Evolutionary conservation across 2,113 vertebrate species (phyloP).

Genomic region (Anoura caudifer): DNA sequence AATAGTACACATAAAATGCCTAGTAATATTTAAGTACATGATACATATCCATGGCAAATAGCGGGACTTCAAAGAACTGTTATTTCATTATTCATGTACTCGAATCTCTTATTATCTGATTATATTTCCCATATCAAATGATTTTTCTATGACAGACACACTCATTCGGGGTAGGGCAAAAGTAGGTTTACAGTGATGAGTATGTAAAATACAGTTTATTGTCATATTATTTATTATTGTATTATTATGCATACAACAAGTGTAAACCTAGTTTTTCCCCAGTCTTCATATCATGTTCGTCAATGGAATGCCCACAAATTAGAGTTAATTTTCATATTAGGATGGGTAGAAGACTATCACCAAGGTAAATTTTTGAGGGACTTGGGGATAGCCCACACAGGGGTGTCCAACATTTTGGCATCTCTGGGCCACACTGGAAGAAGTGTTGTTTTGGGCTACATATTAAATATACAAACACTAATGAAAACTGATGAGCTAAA

Average conservation of each 20-base stretch:
- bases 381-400: background rate
- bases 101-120: background rate
- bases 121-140: background rate
- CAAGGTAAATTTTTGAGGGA: background rate
- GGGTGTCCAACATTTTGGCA: no score
- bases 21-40: background rate
- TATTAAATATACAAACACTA: no score
- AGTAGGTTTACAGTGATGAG: background rate
- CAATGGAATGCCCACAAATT: background rate
- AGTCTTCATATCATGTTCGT: background rate
- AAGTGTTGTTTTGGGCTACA: no score
- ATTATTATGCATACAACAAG: background rate
- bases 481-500: no score
- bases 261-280: background rate
- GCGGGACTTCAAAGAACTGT: background rate
- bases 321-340: background rate
- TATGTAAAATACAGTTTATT: background rate
- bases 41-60: background rate
- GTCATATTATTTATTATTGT: background rate
- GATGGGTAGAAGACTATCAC: background rate
- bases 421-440: no score
- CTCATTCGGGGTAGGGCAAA: background rate
- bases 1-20: background rate
- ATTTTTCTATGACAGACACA: conserved; percentile 15
- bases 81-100: background rate